Percentiles rank a stretch among this genome's conserved stretches.
phyloP scores from a whole-genome alignment of 2,797 vertebrate species.

The Pogonophryne albipinna region DNA sequence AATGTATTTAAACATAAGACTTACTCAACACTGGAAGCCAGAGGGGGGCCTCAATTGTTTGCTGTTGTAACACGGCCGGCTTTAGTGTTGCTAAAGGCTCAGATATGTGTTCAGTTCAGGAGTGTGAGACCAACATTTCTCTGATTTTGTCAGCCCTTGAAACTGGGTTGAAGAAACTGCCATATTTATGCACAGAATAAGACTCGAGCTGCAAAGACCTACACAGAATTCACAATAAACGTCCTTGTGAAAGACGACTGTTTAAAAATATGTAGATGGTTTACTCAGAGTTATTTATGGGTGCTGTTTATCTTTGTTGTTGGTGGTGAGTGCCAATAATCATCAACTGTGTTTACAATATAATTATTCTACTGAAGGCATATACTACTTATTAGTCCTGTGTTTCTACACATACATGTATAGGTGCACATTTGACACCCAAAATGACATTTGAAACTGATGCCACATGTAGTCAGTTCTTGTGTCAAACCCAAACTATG shows the following conservation, averaged over 20 bases:
- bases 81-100: conserved; percentile 50
- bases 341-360: background rate
- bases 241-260: background rate
- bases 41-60: conserved; percentile 67
- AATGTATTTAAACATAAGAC: conserved; percentile 75
- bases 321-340: background rate
- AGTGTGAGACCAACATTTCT: conserved; percentile 21
- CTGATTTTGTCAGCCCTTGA: conserved; percentile 8
- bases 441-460: background rate
- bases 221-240: background rate
- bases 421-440: background rate
- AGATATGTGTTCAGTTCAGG: conserved; percentile 18
- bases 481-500: background rate
- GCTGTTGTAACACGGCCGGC: conserved; percentile 62
- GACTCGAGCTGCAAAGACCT: background rate
- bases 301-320: background rate
- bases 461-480: background rate
- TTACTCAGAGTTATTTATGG: conserved; percentile 2
- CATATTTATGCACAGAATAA: background rate
- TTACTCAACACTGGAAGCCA: conserved; percentile 64
- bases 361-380: background rate
- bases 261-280: background rate
- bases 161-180: background rate
- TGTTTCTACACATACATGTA: background rate
- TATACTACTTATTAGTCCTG: background rate